Base-by-base conservation (phyloP, 2,888 invertebrate genomes). In the Agrotis clavis region DNA sequence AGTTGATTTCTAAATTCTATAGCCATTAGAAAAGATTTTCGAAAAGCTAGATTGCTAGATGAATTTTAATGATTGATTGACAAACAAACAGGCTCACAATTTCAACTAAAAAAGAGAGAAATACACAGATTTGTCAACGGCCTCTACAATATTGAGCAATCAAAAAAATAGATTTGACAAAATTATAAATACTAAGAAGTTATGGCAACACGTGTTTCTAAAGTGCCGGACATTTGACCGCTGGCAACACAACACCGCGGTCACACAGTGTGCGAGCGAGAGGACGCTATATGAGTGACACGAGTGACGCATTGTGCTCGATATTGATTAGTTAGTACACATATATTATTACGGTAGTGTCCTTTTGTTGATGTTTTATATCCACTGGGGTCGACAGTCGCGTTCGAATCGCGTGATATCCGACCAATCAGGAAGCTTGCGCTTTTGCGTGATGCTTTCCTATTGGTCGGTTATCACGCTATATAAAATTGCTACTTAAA, bases 331-430 rank as follows among this genome's bases (percentile, higher is more conserved):
- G 89, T 84, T 89, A 86, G 85, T 90, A 88, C 87, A 87, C 84
- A 83, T 85, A 79, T 83, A 88, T 86, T 89, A 88, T 88, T 88
- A 89, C 87, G 74, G 87, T 90, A 90, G 89, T 88, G 84, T 81
- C 83, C 73, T 87, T 90, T 84, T 87, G 90, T 91, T 90, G 88
- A 84, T 91, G 90, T 91, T 89, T 89, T 89, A 83, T 85, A 87
- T 88, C 72, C 79, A 82, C 83, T 81, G 70, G 71, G 84, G 83
- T 84, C 85, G 85, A 71, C 83, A 82, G 69, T 63, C 53, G 85
- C 67, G 74, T 61, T 71, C 85, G 86, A 50, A 79, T 72, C 50
- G 64, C 79, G 73, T 54, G 67, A 61, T 71, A 14, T 41, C 25
- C 69, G 61, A 74, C 81, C 86, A 84, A 86, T 84, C 48, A 25